phyloP scores from a whole-genome alignment of 2,113 vertebrate genomes.

The Regulus satrapa region DNA sequence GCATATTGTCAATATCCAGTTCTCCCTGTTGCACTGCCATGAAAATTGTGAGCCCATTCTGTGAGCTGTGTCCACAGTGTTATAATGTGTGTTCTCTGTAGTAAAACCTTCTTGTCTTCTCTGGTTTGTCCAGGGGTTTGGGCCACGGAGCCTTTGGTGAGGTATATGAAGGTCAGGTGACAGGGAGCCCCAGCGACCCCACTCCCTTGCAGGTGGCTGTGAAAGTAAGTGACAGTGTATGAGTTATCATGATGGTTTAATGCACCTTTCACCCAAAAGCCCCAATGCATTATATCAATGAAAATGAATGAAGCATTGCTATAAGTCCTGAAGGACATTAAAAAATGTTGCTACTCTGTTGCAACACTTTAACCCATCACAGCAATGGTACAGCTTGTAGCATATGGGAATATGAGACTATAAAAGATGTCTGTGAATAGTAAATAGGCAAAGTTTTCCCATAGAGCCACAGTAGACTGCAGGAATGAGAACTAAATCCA shows the following conservation, averaged over 20 bases:
- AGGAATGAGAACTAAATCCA: neutral
- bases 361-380: neutral
- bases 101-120: constrained; percentile 60
- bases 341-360: neutral
- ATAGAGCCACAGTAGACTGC: neutral
- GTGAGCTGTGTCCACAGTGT: constrained; percentile 30
- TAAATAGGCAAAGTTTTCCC: neutral
- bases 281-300: constrained; percentile 12
- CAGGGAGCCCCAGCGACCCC: constrained; percentile 87
- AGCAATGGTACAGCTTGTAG: neutral
- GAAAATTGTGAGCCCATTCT: neutral
- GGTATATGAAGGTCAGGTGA: constrained; percentile 95
- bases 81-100: constrained; percentile 19
- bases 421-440: neutral
- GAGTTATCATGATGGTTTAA: constrained; percentile 18
- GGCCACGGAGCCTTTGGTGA: constrained; percentile 98
- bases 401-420: neutral
- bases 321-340: neutral
- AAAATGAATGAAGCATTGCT: neutral
- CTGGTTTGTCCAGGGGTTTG: constrained; percentile 83
- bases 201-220: constrained; percentile 96
- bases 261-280: neutral
- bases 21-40: neutral
- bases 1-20: neutral
- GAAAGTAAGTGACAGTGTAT: constrained; percentile 81